Conservation (phyloP, 2,797 vertebrate species). For the Ctenopoma kingsleyae region DNA sequence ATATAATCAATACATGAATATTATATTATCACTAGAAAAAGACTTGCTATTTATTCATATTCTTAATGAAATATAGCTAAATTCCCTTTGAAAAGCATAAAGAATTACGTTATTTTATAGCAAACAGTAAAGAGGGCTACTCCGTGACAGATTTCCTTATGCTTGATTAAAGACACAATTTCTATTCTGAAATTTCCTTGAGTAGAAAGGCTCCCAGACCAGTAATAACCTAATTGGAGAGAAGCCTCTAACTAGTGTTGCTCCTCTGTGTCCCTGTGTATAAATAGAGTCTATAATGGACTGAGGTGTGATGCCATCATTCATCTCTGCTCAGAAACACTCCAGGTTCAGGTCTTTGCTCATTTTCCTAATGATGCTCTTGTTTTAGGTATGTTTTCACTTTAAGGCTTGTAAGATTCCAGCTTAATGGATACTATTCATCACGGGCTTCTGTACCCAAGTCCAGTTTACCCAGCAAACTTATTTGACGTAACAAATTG, state of each 20-base stretch:
- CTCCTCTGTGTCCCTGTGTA: conserved; percentile 86
- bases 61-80: conserved; percentile 7
- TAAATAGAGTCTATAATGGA: conserved; percentile 90
- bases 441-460: conserved; percentile 81
- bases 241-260: conserved; percentile 83
- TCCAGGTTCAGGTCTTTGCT: conserved; percentile 86
- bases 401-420: conserved; percentile 85
- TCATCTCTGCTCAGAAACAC: conserved; percentile 88
- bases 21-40: not conserved
- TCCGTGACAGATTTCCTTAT: conserved; percentile 61
- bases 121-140: conserved; percentile 8
- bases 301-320: conserved; percentile 86
- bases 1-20: conserved; percentile 1
- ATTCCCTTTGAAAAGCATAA: conserved; percentile 6
- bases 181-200: conserved; percentile 73
- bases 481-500: conserved; percentile 85
- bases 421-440: conserved; percentile 86
- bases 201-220: conserved; percentile 82
- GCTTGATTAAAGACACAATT: conserved; percentile 78
- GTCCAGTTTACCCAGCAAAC: conserved; percentile 81
- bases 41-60: not conserved
- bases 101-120: conserved; percentile 21
- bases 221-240: conserved; percentile 88
- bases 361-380: conserved; percentile 90
- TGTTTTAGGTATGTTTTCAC: conserved; percentile 88